Percentiles rank a stretch among this genome's conserved stretches.
These are phyloP conservation scores for Tetranychus urticae DNA, from an alignment of 1,140 invertebrate genomes.

Conservation along the genomic window DNA sequence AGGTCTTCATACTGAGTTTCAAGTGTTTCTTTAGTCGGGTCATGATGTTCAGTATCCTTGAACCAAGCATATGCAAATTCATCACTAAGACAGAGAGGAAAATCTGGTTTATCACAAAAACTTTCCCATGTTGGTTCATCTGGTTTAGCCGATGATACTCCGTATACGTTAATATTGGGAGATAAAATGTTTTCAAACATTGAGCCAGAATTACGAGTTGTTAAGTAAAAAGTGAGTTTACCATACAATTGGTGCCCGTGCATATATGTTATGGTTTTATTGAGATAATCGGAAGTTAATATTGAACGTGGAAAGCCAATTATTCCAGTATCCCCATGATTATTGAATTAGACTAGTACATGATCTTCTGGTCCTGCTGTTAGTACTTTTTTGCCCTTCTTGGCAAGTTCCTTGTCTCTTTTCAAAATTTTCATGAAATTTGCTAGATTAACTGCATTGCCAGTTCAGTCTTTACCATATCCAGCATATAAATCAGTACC, in stretches of 20 bases:
- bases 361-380: conserved; percentile 31
- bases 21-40: conserved; percentile 24
- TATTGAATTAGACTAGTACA: conserved; percentile 37
- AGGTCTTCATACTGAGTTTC: conserved; percentile 31
- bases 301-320: conserved; percentile 26
- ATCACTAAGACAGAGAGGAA: conserved; percentile 31
- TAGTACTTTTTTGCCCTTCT: conserved; percentile 16
- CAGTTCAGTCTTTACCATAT: conserved; percentile 31
- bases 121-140: conserved; percentile 33
- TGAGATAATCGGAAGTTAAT: conserved; percentile 23
- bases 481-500: conserved; percentile 33
- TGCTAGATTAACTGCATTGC: conserved; percentile 20
- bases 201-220: conserved; percentile 39
- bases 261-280: conserved; percentile 23
- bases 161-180: conserved; percentile 32
- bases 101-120: conserved; percentile 25
- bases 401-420: conserved; percentile 21
- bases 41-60: conserved; percentile 24
- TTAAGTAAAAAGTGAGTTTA: conserved; percentile 34
- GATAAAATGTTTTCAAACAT: conserved; percentile 37
- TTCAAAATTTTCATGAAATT: conserved; percentile 31
- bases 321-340: conserved; percentile 35
- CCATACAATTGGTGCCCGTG: conserved; percentile 21
- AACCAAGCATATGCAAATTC: conserved; percentile 40
- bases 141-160: conserved; percentile 34